Evolutionary conservation across 2,888 invertebrate species (phyloP).

Genomic region (Philopedon plagiatum): DNA sequence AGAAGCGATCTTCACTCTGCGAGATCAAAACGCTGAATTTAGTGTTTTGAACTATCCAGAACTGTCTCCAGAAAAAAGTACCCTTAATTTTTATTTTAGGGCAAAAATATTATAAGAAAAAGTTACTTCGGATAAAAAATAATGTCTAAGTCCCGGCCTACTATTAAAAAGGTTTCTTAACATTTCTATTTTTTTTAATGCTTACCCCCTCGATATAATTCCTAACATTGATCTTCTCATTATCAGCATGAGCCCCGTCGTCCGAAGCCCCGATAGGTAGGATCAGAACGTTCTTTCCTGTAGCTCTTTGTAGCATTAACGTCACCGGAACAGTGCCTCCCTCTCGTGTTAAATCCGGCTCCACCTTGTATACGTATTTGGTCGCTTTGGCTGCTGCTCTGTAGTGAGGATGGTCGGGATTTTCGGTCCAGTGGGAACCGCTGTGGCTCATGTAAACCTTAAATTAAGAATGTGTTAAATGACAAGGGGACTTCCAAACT

Average conservation of each 20-base stretch:
- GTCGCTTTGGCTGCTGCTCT: constrained; percentile 86
- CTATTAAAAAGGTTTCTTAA: no score
- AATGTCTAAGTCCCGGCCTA: no score
- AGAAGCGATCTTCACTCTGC: no score
- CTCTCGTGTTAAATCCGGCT: constrained; percentile 96
- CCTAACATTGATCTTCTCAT: constrained; percentile 93
- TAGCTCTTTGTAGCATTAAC: constrained; percentile 91
- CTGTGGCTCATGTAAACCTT: constrained; percentile 68
- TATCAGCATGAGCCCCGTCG: constrained; percentile 99
- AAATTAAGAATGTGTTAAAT: no score
- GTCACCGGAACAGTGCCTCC: constrained; percentile 99
- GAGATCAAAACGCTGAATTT: no score
- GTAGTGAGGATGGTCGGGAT: constrained; percentile 94
- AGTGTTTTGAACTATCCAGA: no score
- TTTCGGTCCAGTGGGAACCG: constrained; percentile 93
- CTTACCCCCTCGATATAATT: constrained; percentile 96
- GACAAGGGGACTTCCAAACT: no score
- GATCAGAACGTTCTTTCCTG: constrained; percentile 93
- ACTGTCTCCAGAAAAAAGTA: no score
- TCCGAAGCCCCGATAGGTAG: constrained; percentile 96
- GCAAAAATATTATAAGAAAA: no score
- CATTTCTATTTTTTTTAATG: no score
- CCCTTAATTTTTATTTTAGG: no score
- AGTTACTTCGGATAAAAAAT: no score
- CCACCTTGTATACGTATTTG: constrained; percentile 87